Percentiles rank a stretch among this genome's conserved stretches.
Conservation (phyloP, 2,888 invertebrate genomes). For the Himalopsyche kuldschensis region DNA sequence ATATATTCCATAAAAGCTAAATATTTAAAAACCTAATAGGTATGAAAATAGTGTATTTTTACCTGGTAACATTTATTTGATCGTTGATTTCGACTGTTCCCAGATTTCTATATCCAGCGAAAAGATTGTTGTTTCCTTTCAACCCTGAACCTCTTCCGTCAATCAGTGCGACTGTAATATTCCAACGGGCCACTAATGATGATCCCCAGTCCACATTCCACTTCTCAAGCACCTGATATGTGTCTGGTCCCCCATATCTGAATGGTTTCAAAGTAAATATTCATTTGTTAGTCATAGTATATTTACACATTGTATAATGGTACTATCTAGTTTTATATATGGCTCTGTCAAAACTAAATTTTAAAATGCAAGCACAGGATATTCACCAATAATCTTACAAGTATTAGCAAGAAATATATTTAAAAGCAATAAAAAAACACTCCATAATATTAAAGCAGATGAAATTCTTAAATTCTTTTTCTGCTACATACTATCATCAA, state of each 20-base stretch:
- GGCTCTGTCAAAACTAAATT: too few species aligned
- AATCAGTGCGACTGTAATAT: slow-evolving; percentile 84
- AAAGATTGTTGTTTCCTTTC: slow-evolving; percentile 80
- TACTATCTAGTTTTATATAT: too few species aligned
- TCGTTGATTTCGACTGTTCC: slow-evolving; percentile 91
- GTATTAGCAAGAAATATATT: too few species aligned
- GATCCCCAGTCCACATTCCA: slow-evolving; percentile 87
- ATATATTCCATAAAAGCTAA: too few species aligned
- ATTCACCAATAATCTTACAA: too few species aligned
- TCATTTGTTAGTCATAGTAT: too few species aligned
- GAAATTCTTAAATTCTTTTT: too few species aligned
- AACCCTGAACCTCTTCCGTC: slow-evolving; percentile 90
- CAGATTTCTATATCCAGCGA: slow-evolving; percentile 78
- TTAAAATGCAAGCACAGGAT: too few species aligned
- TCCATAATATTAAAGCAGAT: too few species aligned
- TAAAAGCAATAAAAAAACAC: neutral
- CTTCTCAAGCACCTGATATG: slow-evolving; percentile 79
- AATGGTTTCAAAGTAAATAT: neutral
- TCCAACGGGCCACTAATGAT: slow-evolving; percentile 80
- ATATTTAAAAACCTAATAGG: slow-evolving; percentile 21
- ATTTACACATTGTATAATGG: too few species aligned
- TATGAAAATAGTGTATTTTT: slow-evolving; percentile 30
- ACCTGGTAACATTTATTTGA: slow-evolving; percentile 84
- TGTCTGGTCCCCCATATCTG: slow-evolving; percentile 92
- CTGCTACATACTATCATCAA: too few species aligned